A percentile compares a stretch with the other conserved stretches of the same genome.
These are phyloP conservation scores for Ploceus nigricollis DNA, from an alignment of 2,113 vertebrate genomes.

Conservation along the genomic window DNA sequence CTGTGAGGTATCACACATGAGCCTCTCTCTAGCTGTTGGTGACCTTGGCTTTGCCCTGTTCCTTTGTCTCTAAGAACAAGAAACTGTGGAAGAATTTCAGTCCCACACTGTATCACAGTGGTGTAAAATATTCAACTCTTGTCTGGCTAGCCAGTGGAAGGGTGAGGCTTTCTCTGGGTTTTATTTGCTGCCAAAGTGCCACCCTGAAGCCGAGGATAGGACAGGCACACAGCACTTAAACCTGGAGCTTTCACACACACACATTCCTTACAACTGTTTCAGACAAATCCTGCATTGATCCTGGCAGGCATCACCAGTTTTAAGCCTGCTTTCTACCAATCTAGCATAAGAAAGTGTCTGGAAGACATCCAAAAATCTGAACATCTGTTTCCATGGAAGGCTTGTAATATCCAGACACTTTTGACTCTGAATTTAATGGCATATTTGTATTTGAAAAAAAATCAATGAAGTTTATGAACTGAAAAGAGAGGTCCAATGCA, in stretches of 20 bases:
- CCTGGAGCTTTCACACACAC: not conserved
- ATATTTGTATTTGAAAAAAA: conserved; percentile 8
- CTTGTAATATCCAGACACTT: not conserved
- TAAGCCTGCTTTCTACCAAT: not conserved
- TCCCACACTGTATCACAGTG: no score
- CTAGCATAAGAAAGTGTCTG: not conserved
- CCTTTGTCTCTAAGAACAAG: not conserved
- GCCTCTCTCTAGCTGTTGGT: not conserved
- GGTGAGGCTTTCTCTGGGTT: not conserved
- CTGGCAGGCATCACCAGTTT: not conserved
- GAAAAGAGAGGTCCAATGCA: not conserved
- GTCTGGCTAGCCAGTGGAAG: not conserved
- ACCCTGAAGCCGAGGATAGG: not conserved
- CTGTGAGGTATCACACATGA: accelerated
- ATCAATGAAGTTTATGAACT: conserved; percentile 17
- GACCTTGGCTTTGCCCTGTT: not conserved
- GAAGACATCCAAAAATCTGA: not conserved
- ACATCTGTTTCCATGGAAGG: not conserved
- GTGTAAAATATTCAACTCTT: not conserved
- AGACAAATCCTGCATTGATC: not conserved
- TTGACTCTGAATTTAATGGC: not conserved
- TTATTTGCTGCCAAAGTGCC: not conserved
- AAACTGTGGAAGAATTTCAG: not conserved
- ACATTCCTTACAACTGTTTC: not conserved
- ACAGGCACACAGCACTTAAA: not conserved